phyloP scores from a whole-genome alignment of 1,140 invertebrate species.

The Phocides pigmalion region DNA sequence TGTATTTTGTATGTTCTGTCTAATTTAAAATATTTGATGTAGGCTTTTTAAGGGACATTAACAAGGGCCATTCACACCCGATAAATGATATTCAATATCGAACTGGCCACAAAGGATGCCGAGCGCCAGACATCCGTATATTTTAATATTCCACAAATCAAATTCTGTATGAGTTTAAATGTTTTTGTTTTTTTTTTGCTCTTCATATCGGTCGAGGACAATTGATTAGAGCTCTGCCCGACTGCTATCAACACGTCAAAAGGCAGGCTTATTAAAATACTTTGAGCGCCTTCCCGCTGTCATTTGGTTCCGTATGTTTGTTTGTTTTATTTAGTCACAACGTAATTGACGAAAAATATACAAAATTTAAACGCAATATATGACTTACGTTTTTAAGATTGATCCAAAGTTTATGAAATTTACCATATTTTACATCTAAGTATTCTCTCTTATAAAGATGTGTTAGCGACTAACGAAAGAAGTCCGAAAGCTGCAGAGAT shows the following conservation, averaged over 20 bases:
- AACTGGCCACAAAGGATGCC: neutral
- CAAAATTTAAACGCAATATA: too few species aligned
- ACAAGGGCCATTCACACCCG: conserved; percentile 21
- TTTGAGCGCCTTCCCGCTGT: neutral
- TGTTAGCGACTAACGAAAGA: too few species aligned
- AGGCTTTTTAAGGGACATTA: neutral
- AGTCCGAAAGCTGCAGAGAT: too few species aligned
- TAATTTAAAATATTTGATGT: neutral
- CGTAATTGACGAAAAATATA: too few species aligned
- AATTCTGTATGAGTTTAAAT: conserved; percentile 27
- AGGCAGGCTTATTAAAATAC: conserved; percentile 24
- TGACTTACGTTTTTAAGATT: too few species aligned
- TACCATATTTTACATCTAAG: too few species aligned
- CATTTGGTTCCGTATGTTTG: conserved; percentile 13
- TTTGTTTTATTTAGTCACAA: too few species aligned
- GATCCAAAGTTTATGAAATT: too few species aligned
- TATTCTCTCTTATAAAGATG: too few species aligned
- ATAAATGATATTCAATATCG: conserved; percentile 23
- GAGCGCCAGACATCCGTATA: conserved; percentile 16
- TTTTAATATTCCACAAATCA: conserved; percentile 32
- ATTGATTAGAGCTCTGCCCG: conserved; percentile 28
- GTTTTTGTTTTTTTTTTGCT: conserved; percentile 28
- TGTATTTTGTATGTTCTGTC: too few species aligned
- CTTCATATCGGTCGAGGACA: conserved; percentile 27
- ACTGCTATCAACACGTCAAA: conserved; percentile 26